A percentile compares a stretch with the other conserved stretches of the same genome.
phyloP scores from a whole-genome alignment of 2,888 invertebrate species.

The Neoscelio sp. region DNA sequence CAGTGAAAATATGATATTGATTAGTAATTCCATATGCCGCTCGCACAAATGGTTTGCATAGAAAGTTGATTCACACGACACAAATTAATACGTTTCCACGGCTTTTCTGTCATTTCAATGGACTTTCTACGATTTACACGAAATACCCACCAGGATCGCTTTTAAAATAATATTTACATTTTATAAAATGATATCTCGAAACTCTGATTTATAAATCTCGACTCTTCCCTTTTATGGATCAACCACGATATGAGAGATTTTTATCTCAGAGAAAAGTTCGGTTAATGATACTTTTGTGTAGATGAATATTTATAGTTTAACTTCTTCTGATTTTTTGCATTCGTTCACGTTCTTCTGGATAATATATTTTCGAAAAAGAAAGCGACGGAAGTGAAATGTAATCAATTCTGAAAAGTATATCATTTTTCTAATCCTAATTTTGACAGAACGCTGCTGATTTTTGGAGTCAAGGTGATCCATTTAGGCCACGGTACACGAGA shows the following conservation, averaged over 20 bases:
- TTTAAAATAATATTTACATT: slow-evolving; percentile 22
- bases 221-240: background rate
- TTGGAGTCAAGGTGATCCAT: too few relatives aligned
- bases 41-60: slow-evolving; percentile 22
- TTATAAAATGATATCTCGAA: slow-evolving; percentile 25
- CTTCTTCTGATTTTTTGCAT: background rate
- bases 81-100: slow-evolving; percentile 52
- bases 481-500: too few relatives aligned
- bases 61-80: slow-evolving; percentile 56
- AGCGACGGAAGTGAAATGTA: background rate
- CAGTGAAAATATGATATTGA: slow-evolving; percentile 40
- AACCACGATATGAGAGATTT: slow-evolving; percentile 9
- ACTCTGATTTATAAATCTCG: slow-evolving; percentile 13
- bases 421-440: too few relatives aligned
- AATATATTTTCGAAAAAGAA: background rate
- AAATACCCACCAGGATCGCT: slow-evolving; percentile 25
- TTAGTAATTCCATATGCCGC: slow-evolving; percentile 15
- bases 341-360: background rate
- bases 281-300: slow-evolving; percentile 17
- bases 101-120: slow-evolving; percentile 57
- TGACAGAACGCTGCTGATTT: too few relatives aligned
- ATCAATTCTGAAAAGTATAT: too few relatives aligned
- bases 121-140: slow-evolving; percentile 51
- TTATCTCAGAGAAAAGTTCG: slow-evolving; percentile 4
- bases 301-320: slow-evolving; percentile 12